phyloP scores from a whole-genome alignment of 2,888 invertebrate genomes.

The Strigamia crassipes region DNA sequence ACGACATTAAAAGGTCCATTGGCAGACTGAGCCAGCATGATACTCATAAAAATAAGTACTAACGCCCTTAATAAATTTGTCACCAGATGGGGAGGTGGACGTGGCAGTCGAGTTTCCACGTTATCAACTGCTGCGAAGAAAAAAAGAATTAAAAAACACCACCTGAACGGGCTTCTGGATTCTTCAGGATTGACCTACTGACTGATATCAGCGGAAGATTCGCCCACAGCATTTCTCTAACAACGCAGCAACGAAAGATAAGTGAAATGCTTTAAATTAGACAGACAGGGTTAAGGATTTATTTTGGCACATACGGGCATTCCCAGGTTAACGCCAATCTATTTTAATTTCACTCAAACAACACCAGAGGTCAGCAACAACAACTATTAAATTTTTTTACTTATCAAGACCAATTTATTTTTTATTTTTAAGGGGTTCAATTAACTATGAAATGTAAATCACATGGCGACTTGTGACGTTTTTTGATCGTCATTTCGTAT shows the following conservation, averaged over 20 bases:
- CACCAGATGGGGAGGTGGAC: not conserved
- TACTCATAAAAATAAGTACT: not conserved
- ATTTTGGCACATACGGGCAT: not conserved
- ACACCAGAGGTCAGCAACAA: not conserved
- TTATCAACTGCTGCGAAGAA: not conserved
- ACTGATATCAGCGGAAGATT: not conserved
- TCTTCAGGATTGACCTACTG: not conserved
- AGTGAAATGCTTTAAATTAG: not conserved
- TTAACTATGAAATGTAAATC: too few relatives aligned
- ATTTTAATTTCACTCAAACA: not conserved
- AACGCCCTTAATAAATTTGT: slow-evolving; percentile 21
- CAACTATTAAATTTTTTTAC: too few relatives aligned
- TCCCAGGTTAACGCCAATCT: not conserved
- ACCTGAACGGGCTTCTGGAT: not conserved
- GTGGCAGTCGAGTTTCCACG: not conserved
- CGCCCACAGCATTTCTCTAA: not conserved
- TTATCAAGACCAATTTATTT: too few relatives aligned
- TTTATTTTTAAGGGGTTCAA: too few relatives aligned
- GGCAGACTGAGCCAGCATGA: not conserved
- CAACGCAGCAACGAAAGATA: not conserved
- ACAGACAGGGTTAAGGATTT: not conserved
- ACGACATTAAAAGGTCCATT: not conserved
- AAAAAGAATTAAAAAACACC: not conserved
- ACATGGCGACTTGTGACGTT: too few relatives aligned
- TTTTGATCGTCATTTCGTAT: not conserved